Evolutionary conservation across 2,888 invertebrate species (phyloP), one percentile per base, ranked within the genome.

Genomic region (Leptarthrus brevirostris): DNA sequence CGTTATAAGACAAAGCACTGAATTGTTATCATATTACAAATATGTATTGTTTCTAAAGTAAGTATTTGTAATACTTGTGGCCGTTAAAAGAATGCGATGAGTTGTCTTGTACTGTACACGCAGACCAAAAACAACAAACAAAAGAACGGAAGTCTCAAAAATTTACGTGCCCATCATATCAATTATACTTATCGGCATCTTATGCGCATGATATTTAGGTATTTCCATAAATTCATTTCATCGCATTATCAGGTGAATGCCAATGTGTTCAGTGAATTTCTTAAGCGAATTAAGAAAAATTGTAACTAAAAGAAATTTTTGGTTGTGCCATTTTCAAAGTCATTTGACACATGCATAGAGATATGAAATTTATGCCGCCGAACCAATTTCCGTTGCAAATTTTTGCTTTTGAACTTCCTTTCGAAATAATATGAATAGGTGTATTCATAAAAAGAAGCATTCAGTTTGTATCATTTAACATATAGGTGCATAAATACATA

Each of bases 111-210:
- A 52, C 30, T 52, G 52, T 52, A 69, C 34, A 69, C 40, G 69
- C 64, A 47, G 54, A 74, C 56, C 72, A 58, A 61, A 58, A 75
- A 69, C 74, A 76, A 76, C 56, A 61, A 74, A 74, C 69, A 76
- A 74, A 76, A 74, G 76, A 76, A 76, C 76, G 76, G 76, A 76
- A 76, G 76, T 76, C 76, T 76, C 76, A 61, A 73, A 69, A 74
- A 47, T 30, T 26, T 70, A 73, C 75, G 75, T 75, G 75, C 30
- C 34, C 12, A 34, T 44, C 73, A 75, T 73, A 44, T 64, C 26
- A 72, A 75, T 6, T 54, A 70, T 22, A 34, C 16, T 70, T 26
- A 52, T 70, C 40, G 34, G 74, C 34, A 74, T 54, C 71, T 47
- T 66, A 71, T 61, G 56, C 73, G 70, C 72, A 75, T 75, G 64